Percentiles rank a stretch among this genome's conserved stretches.
phyloP scores from a whole-genome alignment of 2,888 invertebrate genomes.

The Dryococelus australis region DNA sequence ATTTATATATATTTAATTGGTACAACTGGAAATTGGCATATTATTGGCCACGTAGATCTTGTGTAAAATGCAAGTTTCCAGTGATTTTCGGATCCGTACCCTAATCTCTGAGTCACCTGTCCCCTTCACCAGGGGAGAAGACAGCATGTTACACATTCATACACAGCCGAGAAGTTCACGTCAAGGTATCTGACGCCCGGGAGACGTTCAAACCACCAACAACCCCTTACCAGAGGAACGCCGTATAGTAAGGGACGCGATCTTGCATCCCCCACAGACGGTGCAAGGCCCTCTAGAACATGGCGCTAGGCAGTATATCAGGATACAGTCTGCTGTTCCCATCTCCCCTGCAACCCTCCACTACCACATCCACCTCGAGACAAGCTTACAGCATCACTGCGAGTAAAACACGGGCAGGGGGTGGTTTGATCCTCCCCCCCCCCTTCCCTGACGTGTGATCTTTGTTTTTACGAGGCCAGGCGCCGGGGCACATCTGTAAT shows the following conservation, averaged over 20 bases:
- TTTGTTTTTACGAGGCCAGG: not conserved
- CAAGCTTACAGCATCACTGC: not conserved
- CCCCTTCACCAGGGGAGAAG: not conserved
- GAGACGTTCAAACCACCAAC: not conserved
- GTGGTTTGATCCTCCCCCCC: not conserved
- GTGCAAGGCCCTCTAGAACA: not conserved
- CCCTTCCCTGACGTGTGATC: not conserved
- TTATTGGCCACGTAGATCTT: no score
- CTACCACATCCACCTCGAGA: not conserved
- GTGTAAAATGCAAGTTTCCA: no score
- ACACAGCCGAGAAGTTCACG: not conserved
- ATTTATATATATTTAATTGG: no score
- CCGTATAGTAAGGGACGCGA: not conserved
- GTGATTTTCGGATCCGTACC: no score
- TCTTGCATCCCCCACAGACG: not conserved
- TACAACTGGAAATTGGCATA: no score
- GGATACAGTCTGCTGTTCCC: not conserved
- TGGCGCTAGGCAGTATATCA: not conserved
- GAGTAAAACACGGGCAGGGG: not conserved
- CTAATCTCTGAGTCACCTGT: not conserved
- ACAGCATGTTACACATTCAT: no score
- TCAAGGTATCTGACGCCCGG: not conserved
- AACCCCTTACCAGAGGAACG: not conserved
- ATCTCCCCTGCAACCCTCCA: not conserved
- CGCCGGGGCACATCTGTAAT: not conserved